phyloP scores from a whole-genome alignment of 1,140 invertebrate genomes.

The Drosophila bifasciata region DNA sequence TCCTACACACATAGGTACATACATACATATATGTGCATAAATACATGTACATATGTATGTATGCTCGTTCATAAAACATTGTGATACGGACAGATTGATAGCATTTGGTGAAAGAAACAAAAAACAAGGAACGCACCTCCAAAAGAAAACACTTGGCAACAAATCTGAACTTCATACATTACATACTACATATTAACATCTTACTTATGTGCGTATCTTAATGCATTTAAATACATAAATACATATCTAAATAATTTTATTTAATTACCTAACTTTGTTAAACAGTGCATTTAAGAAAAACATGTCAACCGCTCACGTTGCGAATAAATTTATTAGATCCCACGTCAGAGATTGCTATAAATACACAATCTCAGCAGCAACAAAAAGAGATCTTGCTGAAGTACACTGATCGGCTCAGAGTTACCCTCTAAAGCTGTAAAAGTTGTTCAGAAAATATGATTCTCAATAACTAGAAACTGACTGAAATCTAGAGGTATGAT shows the following conservation, averaged over 20 bases:
- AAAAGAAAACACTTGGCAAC: constrained; percentile 13
- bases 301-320: neutral
- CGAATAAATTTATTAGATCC: constrained; percentile 9
- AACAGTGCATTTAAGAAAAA: neutral
- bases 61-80: constrained; percentile 15
- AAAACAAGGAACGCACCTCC: constrained; percentile 38
- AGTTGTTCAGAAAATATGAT: neutral
- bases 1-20: constrained; percentile 10
- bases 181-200: no score
- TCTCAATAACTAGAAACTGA: no score
- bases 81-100: constrained; percentile 40
- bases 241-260: neutral
- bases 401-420: neutral
- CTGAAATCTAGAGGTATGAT: no score
- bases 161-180: constrained; percentile 6
- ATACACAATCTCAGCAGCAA: neutral
- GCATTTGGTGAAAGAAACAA: constrained; percentile 15
- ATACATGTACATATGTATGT: neutral
- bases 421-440: neutral
- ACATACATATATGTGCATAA: no score
- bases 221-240: neutral
- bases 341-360: constrained; percentile 19
- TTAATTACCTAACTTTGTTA: neutral
- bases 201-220: neutral
- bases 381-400: neutral